These are phyloP conservation scores for Aphelenchoides fujianensis DNA, from an alignment of 1,140 invertebrate genomes.

Conservation along the genomic window DNA sequence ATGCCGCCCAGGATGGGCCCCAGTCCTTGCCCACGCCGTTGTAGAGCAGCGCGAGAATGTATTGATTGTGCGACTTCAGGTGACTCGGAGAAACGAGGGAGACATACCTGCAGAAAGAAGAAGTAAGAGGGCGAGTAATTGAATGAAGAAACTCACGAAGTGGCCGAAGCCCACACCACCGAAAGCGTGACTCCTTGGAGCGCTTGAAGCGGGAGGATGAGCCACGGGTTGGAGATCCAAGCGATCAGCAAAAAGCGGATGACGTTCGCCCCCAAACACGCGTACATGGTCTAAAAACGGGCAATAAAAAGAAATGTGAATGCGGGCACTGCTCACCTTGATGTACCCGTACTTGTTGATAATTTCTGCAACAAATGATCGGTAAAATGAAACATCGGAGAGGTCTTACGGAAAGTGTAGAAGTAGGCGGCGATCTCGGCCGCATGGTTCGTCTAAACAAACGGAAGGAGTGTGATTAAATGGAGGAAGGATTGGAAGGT, in stretches of 20 bases:
- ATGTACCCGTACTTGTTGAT: constrained; percentile 90
- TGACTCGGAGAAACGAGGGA: constrained; percentile 46
- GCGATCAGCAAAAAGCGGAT: constrained; percentile 47
- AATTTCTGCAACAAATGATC: constrained; percentile 65
- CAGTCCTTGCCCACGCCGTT: constrained; percentile 42
- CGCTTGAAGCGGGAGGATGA: constrained; percentile 45
- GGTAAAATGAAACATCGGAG: neutral
- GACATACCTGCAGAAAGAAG: too few relatives aligned
- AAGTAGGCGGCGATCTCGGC: constrained; percentile 98
- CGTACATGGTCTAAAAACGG: constrained; percentile 51
- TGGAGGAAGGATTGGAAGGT: too few relatives aligned
- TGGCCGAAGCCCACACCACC: constrained; percentile 44
- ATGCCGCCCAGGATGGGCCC: constrained; percentile 50
- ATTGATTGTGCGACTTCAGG: constrained; percentile 39
- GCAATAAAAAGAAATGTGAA: neutral
- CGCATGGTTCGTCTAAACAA: constrained; percentile 95
- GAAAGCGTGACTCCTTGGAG: constrained; percentile 39
- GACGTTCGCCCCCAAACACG: constrained; percentile 41
- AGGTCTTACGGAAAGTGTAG: constrained; percentile 75
- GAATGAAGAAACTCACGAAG: too few relatives aligned
- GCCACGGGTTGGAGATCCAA: constrained; percentile 48
- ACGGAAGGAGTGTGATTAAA: too few relatives aligned
- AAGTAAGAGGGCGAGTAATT: too few relatives aligned
- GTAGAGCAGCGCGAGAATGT: constrained; percentile 42
- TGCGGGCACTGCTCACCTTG: constrained; percentile 69